Base-by-base conservation (phyloP, 2,797 vertebrate species). In the Trachurus trachurus region DNA sequence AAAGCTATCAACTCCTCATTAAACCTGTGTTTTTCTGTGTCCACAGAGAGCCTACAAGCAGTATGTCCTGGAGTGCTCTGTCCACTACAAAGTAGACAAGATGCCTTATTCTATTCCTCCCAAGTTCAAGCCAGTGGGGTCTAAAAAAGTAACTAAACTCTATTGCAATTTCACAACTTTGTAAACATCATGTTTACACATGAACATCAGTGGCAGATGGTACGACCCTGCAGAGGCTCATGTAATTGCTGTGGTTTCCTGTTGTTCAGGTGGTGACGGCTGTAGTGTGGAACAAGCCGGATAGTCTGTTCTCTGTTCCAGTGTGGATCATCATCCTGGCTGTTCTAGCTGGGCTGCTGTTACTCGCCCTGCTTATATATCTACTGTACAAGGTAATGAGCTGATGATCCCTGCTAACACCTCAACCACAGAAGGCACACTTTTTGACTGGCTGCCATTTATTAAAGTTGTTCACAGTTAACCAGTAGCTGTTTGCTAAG, bases 301-400 rank as follows among this genome's bases (percentile, higher is more conserved):
- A 97, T 64, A 95, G 88, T 80, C 91, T 92, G 62, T 94, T 95
- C 1, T 90, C 90, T 0, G 96, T 97, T 52, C 97, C 97, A 0
- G 90, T 97, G 56, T 98, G 97, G 97, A 97, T 98, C 84, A 97
- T 98, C 75, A 96, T 98, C 80, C 93, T 98, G 68, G 96, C 97
- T 69, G 91, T 97, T 81, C 91, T 98, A 9, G 92, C 95, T 11
- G 97, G 97, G 11, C 93, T 98, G 67, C 87, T 98, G 34, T 93
- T 98, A 21, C 94, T 98, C 0, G 91, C 96, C 19, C 90, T 98
- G 77, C 97, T 98, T 71, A 97, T 98, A 91, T 98, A 97, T 63
- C 93, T 97, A 81, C 94, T 98, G 61, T 98, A 98, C 88, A 98
- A 97, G 95, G 97, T 98, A 83, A 93, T 8, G 16, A 22, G 9